Percentiles rank a stretch among this genome's conserved stretches.
Conservation (phyloP, 1,140 invertebrate species). For the Reticulitermes speratus region DNA sequence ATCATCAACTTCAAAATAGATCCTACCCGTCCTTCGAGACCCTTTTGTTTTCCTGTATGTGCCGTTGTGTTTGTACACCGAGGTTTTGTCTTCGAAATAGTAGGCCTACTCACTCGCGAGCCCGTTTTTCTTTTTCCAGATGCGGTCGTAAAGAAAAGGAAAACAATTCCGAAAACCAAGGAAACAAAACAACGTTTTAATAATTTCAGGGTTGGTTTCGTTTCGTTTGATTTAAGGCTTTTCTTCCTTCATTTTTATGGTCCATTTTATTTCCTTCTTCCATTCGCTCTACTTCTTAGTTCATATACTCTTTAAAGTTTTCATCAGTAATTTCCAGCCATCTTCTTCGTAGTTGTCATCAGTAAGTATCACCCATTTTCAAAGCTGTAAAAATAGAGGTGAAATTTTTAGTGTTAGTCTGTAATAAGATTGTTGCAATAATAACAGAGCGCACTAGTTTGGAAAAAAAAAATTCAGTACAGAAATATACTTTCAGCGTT, state of each 20-base stretch:
- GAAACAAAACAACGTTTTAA: not conserved
- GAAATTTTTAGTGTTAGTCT: not conserved
- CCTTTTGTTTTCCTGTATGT: not conserved
- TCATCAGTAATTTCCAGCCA: not conserved
- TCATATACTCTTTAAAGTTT: not conserved
- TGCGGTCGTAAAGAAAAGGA: not conserved
- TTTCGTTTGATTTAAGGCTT: not conserved
- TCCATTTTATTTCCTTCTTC: not conserved
- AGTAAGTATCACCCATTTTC: not conserved
- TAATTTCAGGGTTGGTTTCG: not conserved
- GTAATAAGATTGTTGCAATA: not conserved
- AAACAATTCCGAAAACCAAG: not conserved
- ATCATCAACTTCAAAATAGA: not conserved
- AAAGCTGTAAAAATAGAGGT: not conserved
- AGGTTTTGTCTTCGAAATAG: not conserved
- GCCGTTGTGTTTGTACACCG: not conserved
- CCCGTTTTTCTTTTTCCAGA: not conserved
- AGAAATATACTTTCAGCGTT: not conserved
- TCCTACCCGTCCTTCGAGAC: not conserved
- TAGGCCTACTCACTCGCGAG: not conserved
- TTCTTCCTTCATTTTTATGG: constrained; percentile 1
- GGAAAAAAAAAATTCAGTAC: not conserved
- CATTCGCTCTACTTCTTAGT: not conserved
- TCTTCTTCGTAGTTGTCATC: not conserved
- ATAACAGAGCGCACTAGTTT: not conserved